These are phyloP conservation scores for Tetragnatha versicolor DNA, from an alignment of 1,140 invertebrate species.

Conservation along the genomic window DNA sequence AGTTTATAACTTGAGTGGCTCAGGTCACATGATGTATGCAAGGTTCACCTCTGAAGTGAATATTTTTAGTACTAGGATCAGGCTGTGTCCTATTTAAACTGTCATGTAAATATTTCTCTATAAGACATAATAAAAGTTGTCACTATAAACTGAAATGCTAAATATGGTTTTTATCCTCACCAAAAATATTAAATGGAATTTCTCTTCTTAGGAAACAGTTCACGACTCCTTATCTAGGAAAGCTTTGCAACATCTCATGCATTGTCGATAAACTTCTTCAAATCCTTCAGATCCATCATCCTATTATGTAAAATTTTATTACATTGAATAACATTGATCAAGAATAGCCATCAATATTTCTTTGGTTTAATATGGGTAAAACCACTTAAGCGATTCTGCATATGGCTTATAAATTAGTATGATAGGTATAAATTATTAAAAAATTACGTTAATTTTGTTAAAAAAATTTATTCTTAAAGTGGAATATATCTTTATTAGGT, in stretches of 20 bases:
- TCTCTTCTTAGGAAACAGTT: no score
- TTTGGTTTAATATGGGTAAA: not conserved
- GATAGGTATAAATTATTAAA: not conserved
- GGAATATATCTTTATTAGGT: no score
- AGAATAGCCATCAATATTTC: not conserved
- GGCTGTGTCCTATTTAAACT: no score
- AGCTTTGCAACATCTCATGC: conserved; percentile 60
- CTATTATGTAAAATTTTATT: conserved; percentile 53
- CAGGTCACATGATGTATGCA: no score
- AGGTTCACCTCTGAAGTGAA: no score
- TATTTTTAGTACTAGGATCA: no score
- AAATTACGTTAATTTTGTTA: not conserved
- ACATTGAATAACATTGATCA: not conserved
- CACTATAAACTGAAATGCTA: no score
- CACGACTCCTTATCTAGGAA: conserved; percentile 61
- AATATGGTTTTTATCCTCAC: no score
- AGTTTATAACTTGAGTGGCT: no score
- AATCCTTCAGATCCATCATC: conserved; percentile 62
- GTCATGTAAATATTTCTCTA: no score
- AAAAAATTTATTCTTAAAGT: not conserved
- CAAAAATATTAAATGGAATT: no score
- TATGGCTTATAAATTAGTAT: not conserved
- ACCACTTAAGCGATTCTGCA: not conserved
- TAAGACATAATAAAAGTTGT: no score
- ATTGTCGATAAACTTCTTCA: conserved; percentile 64